A percentile compares a stretch with the other conserved stretches of the same genome.
phyloP scores from a whole-genome alignment of 2,888 invertebrate genomes.

The Catocala nupta region DNA sequence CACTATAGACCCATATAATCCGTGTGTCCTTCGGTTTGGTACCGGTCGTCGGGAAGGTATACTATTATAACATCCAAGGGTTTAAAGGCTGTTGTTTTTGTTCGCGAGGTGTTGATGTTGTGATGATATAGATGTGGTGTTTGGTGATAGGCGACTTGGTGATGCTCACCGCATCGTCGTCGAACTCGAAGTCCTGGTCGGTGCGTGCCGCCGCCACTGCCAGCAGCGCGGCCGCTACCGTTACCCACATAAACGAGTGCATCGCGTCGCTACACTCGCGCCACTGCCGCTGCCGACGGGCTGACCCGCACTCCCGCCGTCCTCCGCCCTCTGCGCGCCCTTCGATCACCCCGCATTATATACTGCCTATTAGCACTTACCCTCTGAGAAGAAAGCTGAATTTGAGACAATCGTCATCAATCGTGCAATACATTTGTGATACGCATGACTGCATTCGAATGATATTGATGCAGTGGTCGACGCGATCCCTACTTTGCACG shows the following conservation, averaged over 20 bases:
- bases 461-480: no score
- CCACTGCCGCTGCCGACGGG: conserved; percentile 46
- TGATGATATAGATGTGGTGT: no score
- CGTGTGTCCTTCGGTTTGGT: conserved; percentile 1
- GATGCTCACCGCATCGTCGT: conserved; percentile 73
- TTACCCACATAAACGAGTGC: conserved; percentile 52
- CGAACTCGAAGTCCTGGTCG: conserved; percentile 83
- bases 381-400: conserved; percentile 13
- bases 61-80: conserved; percentile 3
- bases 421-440: no score
- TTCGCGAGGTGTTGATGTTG: neutral
- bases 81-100: neutral
- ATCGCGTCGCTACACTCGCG: conserved; percentile 42
- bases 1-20: neutral
- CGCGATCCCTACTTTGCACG: no score
- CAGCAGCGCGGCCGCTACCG: conserved; percentile 56
- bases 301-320: conserved; percentile 24
- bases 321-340: conserved; percentile 12
- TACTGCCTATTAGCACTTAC: conserved; percentile 20
- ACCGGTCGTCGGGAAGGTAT: conserved; percentile 1
- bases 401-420: no score
- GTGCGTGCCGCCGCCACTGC: conserved; percentile 59
- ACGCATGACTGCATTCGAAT: no score
- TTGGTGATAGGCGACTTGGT: neutral
- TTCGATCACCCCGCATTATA: neutral